A percentile compares a stretch with the other conserved stretches of the same genome.
Conservation (phyloP, 2,797 vertebrate species). For the Forpus xanthops region DNA sequence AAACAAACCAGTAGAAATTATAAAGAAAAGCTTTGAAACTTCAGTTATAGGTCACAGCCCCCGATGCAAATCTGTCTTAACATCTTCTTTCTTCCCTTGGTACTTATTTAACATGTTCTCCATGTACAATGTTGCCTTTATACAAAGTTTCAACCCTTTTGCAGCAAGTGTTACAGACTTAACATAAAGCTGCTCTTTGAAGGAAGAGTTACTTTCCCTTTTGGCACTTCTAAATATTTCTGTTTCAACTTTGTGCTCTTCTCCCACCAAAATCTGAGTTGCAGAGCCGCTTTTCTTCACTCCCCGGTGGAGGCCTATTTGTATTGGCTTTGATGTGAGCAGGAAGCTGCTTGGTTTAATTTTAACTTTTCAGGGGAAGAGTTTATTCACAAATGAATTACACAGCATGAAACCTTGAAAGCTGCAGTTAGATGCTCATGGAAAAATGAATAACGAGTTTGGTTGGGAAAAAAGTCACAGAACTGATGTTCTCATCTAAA, state of each 20-base stretch:
- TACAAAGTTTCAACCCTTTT: neutral
- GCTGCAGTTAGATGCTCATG: neutral
- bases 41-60: neutral
- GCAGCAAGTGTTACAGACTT: neutral
- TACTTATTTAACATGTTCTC: neutral
- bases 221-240: slow-evolving; percentile 39
- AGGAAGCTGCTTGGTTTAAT: slow-evolving; percentile 10
- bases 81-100: neutral
- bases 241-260: neutral
- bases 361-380: slow-evolving; percentile 29
- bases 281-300: neutral
- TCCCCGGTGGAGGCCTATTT: slow-evolving; percentile 5
- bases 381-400: slow-evolving; percentile 15
- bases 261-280: neutral
- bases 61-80: neutral
- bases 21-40: neutral
- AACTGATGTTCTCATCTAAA: neutral
- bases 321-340: slow-evolving; percentile 42
- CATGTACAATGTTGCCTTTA: neutral
- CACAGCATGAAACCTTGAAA: slow-evolving; percentile 5
- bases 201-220: slow-evolving; percentile 18
- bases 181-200: neutral
- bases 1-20: neutral
- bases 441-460: neutral
- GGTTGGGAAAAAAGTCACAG: neutral